Percentiles rank a stretch among this genome's conserved stretches.
Evolutionary conservation across 2,888 invertebrate genomes (phyloP).

Genomic region (Stenotaenia linearis): DNA sequence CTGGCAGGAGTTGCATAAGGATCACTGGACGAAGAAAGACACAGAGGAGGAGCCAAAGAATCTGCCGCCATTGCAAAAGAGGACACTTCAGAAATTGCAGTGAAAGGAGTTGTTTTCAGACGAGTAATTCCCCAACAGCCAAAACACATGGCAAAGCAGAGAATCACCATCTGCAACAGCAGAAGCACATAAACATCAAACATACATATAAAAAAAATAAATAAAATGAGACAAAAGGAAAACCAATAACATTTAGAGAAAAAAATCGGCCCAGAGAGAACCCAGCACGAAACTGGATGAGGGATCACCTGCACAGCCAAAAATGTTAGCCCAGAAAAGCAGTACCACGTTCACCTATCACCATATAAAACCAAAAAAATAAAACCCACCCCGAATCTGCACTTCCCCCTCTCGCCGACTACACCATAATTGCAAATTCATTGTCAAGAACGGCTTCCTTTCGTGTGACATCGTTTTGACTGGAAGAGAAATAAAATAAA

Average conservation of each 20-base stretch:
- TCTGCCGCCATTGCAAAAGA: not conserved
- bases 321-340: not conserved
- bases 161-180: conserved; percentile 19
- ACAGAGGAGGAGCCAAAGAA: conserved; percentile 5
- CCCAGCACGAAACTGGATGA: not conserved
- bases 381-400: conserved; percentile 11
- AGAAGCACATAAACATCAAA: conserved; percentile 15
- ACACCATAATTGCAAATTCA: not conserved
- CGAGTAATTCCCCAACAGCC: not conserved
- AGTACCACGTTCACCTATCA: not conserved
- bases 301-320: not conserved
- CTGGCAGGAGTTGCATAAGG: conserved; percentile 11
- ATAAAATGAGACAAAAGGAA: not conserved
- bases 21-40: not conserved
- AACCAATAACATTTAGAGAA: not conserved
- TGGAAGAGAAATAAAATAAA: not conserved
- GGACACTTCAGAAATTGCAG: not conserved
- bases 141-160: conserved; percentile 8
- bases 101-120: not conserved
- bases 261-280: not conserved
- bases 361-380: not conserved
- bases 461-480: not conserved
- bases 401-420: conserved; percentile 8
- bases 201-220: not conserved
- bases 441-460: conserved; percentile 10